These are phyloP conservation scores for Tenualosa ilisha DNA, from an alignment of 2,797 vertebrate species.

Conservation along the genomic window DNA sequence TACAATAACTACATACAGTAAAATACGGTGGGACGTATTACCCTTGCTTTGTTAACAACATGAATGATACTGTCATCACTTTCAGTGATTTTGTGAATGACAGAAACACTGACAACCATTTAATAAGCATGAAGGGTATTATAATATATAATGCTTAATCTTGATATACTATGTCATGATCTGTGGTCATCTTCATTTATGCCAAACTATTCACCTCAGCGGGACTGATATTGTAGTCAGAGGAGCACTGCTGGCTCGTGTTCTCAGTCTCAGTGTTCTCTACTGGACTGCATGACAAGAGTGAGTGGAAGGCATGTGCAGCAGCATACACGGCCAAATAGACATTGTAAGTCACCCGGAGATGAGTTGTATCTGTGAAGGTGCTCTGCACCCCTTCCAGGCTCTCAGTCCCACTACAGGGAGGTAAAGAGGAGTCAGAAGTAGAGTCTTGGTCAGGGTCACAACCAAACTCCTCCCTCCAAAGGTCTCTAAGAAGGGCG, in stretches of 20 bases:
- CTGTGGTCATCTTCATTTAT: background rate
- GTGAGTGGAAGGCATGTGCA: conserved; percentile 70
- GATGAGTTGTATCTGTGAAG: conserved; percentile 67
- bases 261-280: conserved; percentile 31
- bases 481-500: conserved; percentile 64
- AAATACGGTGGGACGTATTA: too few species aligned
- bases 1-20: too few species aligned
- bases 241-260: conserved; percentile 53
- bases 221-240: conserved; percentile 55
- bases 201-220: conserved; percentile 57
- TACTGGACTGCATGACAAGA: conserved; percentile 59
- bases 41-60: background rate
- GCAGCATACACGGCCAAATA: conserved; percentile 75
- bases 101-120: too few species aligned
- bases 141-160: too few species aligned
- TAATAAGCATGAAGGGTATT: too few species aligned
- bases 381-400: conserved; percentile 55
- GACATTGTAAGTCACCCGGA: conserved; percentile 69
- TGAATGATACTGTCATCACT: too few species aligned
- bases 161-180: background rate
- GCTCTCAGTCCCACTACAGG: conserved; percentile 67
- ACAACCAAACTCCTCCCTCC: conserved; percentile 69
- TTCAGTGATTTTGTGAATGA: too few species aligned
- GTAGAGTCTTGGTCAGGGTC: conserved; percentile 33
- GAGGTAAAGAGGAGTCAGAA: conserved; percentile 34